phyloP scores from a whole-genome alignment of 2,797 vertebrate genomes.

The Sylvia borin region DNA sequence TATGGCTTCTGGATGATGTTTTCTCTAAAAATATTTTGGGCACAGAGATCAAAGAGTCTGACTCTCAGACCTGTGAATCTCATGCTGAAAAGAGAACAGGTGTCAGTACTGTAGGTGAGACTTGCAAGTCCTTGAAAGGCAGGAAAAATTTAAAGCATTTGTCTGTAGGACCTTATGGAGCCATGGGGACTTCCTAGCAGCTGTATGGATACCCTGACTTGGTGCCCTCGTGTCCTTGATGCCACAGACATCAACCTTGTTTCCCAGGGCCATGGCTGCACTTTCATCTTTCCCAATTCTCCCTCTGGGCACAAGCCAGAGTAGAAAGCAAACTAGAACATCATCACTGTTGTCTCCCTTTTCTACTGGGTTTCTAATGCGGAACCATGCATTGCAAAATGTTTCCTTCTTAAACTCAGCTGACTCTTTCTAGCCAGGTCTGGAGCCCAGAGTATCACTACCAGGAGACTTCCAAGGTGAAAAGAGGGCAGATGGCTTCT shows the following conservation, averaged over 20 bases:
- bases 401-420: not conserved
- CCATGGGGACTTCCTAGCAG: not conserved
- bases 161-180: not conserved
- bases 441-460: fast-evolving
- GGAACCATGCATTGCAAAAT: not conserved
- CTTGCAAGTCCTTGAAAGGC: not conserved
- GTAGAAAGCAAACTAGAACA: not conserved
- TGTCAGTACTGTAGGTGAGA: not conserved
- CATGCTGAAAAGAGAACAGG: not conserved
- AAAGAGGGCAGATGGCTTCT: not conserved
- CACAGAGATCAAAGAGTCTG: not conserved
- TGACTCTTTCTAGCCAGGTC: not conserved
- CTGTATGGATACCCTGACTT: not conserved
- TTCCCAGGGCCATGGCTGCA: not conserved
- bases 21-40: not conserved
- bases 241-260: not conserved
- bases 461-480: not conserved
- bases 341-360: not conserved
- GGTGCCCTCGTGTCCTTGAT: not conserved
- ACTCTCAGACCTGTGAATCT: not conserved
- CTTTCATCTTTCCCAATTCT: not conserved
- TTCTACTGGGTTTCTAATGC: not conserved
- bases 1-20: not conserved
- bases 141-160: not conserved
- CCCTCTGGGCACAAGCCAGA: not conserved